A percentile compares a stretch with the other conserved stretches of the same genome.
phyloP scores from a whole-genome alignment of 2,888 invertebrate species.

The Drosophila heteroneura region DNA sequence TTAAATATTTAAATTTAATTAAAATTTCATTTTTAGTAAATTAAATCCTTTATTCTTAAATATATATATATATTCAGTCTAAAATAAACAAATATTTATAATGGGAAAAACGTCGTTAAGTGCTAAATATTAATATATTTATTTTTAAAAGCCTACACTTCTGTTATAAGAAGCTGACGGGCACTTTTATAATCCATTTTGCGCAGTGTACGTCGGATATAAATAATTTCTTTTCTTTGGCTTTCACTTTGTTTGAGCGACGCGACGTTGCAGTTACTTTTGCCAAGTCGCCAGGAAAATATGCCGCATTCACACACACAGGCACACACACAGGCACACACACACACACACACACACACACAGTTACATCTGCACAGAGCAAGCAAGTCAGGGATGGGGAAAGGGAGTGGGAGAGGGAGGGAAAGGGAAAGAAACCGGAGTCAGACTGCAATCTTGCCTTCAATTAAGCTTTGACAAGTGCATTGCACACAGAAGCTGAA shows the following conservation, averaged over 20 bases:
- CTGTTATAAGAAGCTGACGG: background rate
- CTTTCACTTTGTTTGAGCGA: slow-evolving; percentile 72
- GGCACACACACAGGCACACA: slow-evolving; percentile 23
- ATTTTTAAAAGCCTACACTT: too few relatives aligned
- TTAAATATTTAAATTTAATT: background rate
- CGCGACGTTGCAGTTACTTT: slow-evolving; percentile 66
- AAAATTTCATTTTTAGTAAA: background rate
- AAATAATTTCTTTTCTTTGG: slow-evolving; percentile 79
- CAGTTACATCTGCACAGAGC: slow-evolving; percentile 7
- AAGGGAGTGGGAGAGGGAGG: slow-evolving; percentile 18
- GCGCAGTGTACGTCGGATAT: slow-evolving; percentile 48
- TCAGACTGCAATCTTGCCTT: slow-evolving; percentile 81
- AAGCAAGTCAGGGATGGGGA: slow-evolving; percentile 8
- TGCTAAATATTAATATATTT: too few relatives aligned
- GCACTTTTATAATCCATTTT: slow-evolving; percentile 4
- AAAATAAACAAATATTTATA: background rate
- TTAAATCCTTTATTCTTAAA: background rate
- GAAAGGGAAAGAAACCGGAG: slow-evolving; percentile 43
- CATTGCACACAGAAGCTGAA: slow-evolving; percentile 71
- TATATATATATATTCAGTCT: background rate
- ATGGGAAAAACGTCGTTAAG: background rate
- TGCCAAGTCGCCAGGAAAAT: slow-evolving; percentile 82
- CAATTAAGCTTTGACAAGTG: slow-evolving; percentile 85
- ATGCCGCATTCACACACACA: slow-evolving; percentile 69
- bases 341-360: slow-evolving; percentile 28